Evolutionary conservation across 30 jellyfish, hydroid and myxozoan genomes (phyloP).

Genomic region (Rhopilema esculentum): DNA sequence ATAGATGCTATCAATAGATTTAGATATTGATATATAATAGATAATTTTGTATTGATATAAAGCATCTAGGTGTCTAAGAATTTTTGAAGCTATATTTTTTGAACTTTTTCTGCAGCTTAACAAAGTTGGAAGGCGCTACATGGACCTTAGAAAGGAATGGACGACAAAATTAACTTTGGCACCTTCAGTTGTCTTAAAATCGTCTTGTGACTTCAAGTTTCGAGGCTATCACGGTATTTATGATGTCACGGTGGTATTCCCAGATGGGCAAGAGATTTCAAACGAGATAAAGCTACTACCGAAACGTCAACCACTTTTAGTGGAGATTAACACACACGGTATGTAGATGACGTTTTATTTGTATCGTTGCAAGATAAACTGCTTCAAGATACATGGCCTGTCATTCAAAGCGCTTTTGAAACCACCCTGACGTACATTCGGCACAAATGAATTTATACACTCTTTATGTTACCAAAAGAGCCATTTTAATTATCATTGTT

Average conservation of each 20-base stretch:
- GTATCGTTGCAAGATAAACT: too few relatives aligned
- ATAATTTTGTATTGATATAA: too few relatives aligned
- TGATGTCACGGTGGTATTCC: slow-evolving; percentile 65
- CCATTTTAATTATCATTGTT: too few relatives aligned
- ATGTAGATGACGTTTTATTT: too few relatives aligned
- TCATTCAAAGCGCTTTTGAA: too few relatives aligned
- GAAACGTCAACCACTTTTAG: slow-evolving; percentile 57
- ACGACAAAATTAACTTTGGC: slow-evolving; percentile 43
- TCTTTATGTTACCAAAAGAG: too few relatives aligned
- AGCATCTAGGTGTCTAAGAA: too few relatives aligned
- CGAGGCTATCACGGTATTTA: slow-evolving; percentile 79
- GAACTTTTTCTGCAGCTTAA: slow-evolving; percentile 34
- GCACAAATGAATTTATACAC: too few relatives aligned
- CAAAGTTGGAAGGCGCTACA: slow-evolving; percentile 73
- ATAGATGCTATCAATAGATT: too few relatives aligned
- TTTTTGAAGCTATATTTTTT: background rate
- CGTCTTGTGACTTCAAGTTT: slow-evolving; percentile 70
- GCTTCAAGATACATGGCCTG: too few relatives aligned
- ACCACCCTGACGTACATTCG: too few relatives aligned
- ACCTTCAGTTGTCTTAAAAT: slow-evolving; percentile 46
- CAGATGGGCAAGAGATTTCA: slow-evolving; percentile 79
- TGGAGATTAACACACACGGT: slow-evolving; percentile 75
- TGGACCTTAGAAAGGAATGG: slow-evolving; percentile 81
- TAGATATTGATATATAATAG: too few relatives aligned
- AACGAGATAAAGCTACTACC: slow-evolving; percentile 56